phyloP scores from a whole-genome alignment of 2,888 invertebrate species.

The Eledona agricola region DNA sequence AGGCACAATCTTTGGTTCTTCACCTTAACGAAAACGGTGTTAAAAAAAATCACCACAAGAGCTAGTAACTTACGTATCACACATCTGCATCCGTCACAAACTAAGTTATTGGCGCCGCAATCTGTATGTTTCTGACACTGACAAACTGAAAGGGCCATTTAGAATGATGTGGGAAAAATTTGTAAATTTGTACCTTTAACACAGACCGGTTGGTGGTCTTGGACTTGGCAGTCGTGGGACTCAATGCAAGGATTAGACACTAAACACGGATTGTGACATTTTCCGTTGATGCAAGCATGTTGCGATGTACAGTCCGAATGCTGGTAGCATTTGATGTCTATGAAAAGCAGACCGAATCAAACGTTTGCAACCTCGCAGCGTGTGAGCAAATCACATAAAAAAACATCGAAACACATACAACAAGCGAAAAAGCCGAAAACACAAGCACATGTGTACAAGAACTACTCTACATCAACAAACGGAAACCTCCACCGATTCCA shows the following conservation, averaged over 20 bases:
- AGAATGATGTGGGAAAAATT: slow-evolving; percentile 24
- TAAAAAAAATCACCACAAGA: slow-evolving; percentile 1
- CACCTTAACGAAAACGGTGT: slow-evolving; percentile 39
- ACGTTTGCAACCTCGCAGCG: neutral
- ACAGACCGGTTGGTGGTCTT: slow-evolving; percentile 85
- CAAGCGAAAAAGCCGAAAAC: slow-evolving; percentile 37
- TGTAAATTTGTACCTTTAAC: slow-evolving; percentile 70
- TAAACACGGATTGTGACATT: slow-evolving; percentile 85
- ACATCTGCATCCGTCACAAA: slow-evolving; percentile 78
- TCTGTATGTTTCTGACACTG: slow-evolving; percentile 76
- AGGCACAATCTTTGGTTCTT: slow-evolving; percentile 52
- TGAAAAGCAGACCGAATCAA: slow-evolving; percentile 28
- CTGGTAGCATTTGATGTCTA: slow-evolving; percentile 81
- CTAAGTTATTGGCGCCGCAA: slow-evolving; percentile 67
- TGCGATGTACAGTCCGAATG: slow-evolving; percentile 82
- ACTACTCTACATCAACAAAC: slow-evolving; percentile 25
- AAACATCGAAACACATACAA: slow-evolving; percentile 38
- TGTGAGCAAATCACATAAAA: slow-evolving; percentile 14
- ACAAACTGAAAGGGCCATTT: slow-evolving; percentile 66
- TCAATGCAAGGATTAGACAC: slow-evolving; percentile 76
- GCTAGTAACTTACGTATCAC: slow-evolving; percentile 71
- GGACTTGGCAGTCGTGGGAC: slow-evolving; percentile 82
- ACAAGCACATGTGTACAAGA: slow-evolving; percentile 43
- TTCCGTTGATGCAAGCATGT: slow-evolving; percentile 80
- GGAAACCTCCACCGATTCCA: slow-evolving; percentile 21